phyloP scores from a whole-genome alignment of 1,140 invertebrate genomes.

The Drosophila paulistorum region DNA sequence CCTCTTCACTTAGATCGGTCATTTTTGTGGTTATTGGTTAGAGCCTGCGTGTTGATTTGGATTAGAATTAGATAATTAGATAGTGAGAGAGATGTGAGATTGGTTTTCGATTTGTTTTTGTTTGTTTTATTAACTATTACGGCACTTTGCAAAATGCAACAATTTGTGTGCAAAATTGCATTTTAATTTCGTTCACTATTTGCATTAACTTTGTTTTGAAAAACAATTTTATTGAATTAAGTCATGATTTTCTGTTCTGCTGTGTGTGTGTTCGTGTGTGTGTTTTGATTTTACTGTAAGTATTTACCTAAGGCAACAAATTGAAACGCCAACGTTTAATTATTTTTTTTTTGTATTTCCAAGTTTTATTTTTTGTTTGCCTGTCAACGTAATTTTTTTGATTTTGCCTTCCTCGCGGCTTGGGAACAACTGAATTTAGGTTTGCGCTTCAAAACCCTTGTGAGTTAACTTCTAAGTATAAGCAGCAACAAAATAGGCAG shows the following conservation, averaged over 20 bases:
- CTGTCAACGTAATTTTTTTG: slow-evolving; percentile 42
- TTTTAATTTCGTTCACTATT: slow-evolving; percentile 29
- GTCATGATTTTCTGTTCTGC: neutral
- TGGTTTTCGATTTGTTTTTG: slow-evolving; percentile 27
- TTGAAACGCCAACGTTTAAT: slow-evolving; percentile 22
- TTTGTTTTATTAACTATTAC: slow-evolving; percentile 17
- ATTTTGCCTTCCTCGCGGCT: slow-evolving; percentile 70
- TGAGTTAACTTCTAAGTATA: slow-evolving; percentile 69
- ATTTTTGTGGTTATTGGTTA: slow-evolving; percentile 32
- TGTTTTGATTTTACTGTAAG: slow-evolving; percentile 13
- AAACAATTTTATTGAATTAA: slow-evolving; percentile 39
- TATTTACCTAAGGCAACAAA: slow-evolving; percentile 53
- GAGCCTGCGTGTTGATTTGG: slow-evolving; percentile 57
- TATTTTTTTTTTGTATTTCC: slow-evolving; percentile 27
- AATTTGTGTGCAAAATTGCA: slow-evolving; percentile 33
- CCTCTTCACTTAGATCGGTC: slow-evolving; percentile 72
- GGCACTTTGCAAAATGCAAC: slow-evolving; percentile 12
- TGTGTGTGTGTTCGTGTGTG: neutral
- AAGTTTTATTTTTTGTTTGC: slow-evolving; percentile 20
- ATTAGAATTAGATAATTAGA: slow-evolving; percentile 5
- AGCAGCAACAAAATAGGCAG: slow-evolving; percentile 1
- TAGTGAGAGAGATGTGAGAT: slow-evolving; percentile 17
- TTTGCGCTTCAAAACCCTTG: slow-evolving; percentile 75
- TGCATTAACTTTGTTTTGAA: slow-evolving; percentile 33
- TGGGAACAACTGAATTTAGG: slow-evolving; percentile 76